Conservation (phyloP, 2,113 vertebrate species). For the Entelurus aequoreus region DNA sequence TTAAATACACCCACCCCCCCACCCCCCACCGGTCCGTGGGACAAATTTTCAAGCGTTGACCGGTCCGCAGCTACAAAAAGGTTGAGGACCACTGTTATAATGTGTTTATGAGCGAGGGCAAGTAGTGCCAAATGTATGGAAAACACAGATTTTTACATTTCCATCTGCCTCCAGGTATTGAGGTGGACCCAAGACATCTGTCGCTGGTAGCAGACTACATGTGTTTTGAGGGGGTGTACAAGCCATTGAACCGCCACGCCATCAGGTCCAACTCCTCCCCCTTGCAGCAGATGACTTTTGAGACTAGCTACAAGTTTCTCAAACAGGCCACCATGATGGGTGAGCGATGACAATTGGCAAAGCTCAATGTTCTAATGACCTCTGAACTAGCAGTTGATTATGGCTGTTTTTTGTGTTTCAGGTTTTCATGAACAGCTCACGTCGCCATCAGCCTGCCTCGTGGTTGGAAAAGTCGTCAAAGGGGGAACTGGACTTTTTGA, state of each 20-base stretch:
- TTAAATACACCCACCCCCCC: too few relatives aligned
- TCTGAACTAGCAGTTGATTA: too few relatives aligned
- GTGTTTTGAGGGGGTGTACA: conserved; percentile 94
- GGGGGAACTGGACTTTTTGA: conserved; percentile 95
- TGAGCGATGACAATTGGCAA: conserved; percentile 14
- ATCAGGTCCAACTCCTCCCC: conserved; percentile 91
- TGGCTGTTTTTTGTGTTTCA: conserved; percentile 37
- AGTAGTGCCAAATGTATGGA: too few relatives aligned
- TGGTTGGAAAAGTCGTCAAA: conserved; percentile 91
- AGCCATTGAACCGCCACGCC: conserved; percentile 84
- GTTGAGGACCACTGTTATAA: too few relatives aligned
- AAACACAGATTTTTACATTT: background rate
- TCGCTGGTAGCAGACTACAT: conserved; percentile 98
- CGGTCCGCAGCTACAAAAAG: too few relatives aligned
- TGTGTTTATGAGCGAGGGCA: too few relatives aligned
- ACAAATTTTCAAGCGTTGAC: too few relatives aligned
- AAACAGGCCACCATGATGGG: conserved; percentile 82
- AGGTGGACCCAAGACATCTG: conserved; percentile 89
- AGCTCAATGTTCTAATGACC: too few relatives aligned
- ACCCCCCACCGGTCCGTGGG: too few relatives aligned
- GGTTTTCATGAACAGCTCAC: conserved; percentile 81
- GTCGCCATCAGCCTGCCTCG: conserved; percentile 91
- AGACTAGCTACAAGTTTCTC: conserved; percentile 93
- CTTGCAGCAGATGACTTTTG: conserved; percentile 97
- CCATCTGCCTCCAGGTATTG: conserved; percentile 77